Evolutionary conservation across 2,888 invertebrate genomes (phyloP).

Genomic region (Pseudeuparius sepicola): DNA sequence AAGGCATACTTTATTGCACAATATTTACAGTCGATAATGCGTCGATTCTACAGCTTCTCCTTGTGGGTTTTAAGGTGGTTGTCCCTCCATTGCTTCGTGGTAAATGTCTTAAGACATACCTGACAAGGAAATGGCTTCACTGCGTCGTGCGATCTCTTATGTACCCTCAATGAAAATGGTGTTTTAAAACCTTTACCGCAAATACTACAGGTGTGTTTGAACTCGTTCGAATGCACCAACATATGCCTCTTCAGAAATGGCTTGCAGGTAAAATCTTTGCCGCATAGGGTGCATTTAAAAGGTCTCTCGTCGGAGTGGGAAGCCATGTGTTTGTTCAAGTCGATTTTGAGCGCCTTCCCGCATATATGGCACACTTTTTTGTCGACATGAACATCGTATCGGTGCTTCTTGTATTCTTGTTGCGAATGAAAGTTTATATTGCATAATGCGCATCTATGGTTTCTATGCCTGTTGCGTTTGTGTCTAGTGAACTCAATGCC

Average conservation of each 20-base stretch:
- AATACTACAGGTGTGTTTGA: conserved; percentile 38
- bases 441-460: too few relatives aligned
- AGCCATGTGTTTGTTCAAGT: conserved; percentile 31
- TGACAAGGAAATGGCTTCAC: conserved; percentile 22
- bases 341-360: conserved; percentile 18
- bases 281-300: conserved; percentile 40
- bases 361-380: conserved; percentile 16
- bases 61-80: conserved; percentile 18
- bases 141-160: conserved; percentile 21
- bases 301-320: conserved; percentile 37
- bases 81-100: conserved; percentile 22
- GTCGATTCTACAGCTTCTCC: too few relatives aligned
- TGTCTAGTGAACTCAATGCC: too few relatives aligned
- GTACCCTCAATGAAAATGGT: conserved; percentile 34
- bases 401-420: too few relatives aligned
- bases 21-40: too few relatives aligned
- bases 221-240: conserved; percentile 40
- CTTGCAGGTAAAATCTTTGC: conserved; percentile 40
- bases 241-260: conserved; percentile 41
- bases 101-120: conserved; percentile 26
- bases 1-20: too few relatives aligned
- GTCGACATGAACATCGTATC: conserved; percentile 17
- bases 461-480: conserved; percentile 19
- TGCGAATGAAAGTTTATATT: too few relatives aligned
- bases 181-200: conserved; percentile 43